Conservation (phyloP, 2,888 invertebrate genomes). For the Luffia ferchaultella region DNA sequence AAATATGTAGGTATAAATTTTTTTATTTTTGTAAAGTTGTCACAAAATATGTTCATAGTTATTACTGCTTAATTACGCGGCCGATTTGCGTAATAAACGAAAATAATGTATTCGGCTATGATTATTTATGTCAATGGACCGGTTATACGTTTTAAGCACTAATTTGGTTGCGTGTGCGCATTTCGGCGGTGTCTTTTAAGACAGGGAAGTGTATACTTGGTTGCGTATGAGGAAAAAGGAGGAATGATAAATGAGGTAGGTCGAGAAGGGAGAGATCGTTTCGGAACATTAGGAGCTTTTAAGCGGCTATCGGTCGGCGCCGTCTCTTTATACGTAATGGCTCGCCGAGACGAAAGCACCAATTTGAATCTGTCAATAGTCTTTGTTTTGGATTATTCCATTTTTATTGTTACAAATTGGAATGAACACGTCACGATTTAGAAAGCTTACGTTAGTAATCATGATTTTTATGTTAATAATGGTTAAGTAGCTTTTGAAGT, state of each 20-base stretch:
- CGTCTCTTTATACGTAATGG: conserved; percentile 46
- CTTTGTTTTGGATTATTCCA: conserved; percentile 1
- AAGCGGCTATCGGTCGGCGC: conserved; percentile 34
- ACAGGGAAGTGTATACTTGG: conserved; percentile 10
- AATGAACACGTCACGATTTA: background rate
- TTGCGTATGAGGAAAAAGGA: conserved; percentile 17
- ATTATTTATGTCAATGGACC: background rate
- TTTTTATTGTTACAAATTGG: background rate
- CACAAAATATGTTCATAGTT: too few relatives aligned
- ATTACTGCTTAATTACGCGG: too few relatives aligned
- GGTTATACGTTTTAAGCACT: conserved; percentile 16
- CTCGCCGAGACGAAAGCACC: conserved; percentile 39
- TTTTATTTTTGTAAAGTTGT: too few relatives aligned
- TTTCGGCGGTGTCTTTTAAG: conserved; percentile 32
- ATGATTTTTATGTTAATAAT: too few relatives aligned
- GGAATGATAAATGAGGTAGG: conserved; percentile 24
- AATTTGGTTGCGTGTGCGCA: conserved; percentile 40
- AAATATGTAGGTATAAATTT: too few relatives aligned
- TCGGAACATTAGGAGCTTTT: conserved; percentile 44
- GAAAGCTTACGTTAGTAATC: too few relatives aligned
- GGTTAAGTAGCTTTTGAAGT: too few relatives aligned
- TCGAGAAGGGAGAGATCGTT: conserved; percentile 16
- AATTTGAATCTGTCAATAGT: background rate
- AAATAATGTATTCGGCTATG: too few relatives aligned
- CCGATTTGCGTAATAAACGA: too few relatives aligned